Evolutionary conservation across 2,888 invertebrate genomes (phyloP).

Genomic region (Baronia brevicornis): DNA sequence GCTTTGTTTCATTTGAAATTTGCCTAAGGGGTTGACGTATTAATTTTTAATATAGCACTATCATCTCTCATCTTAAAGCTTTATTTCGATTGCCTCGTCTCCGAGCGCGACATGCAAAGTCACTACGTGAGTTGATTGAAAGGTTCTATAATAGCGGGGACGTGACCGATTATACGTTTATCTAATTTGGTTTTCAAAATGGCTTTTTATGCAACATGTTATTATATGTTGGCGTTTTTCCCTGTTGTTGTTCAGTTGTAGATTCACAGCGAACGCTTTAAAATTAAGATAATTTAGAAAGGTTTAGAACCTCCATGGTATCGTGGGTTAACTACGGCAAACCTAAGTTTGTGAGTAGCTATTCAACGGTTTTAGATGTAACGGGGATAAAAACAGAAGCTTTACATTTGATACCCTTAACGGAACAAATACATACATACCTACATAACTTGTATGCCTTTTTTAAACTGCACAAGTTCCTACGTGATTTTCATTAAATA

Average conservation of each 20-base stretch:
- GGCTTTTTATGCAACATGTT: constrained; percentile 34
- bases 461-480: too few relatives aligned
- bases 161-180: constrained; percentile 54
- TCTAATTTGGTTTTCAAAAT: constrained; percentile 51
- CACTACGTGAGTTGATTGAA: constrained; percentile 46
- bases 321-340: too few relatives aligned
- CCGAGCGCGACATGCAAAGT: constrained; percentile 18
- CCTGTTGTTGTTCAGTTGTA: constrained; percentile 27
- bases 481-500: too few relatives aligned
- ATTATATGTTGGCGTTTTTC: constrained; percentile 40
- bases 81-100: constrained; percentile 14
- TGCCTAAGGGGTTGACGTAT: too few relatives aligned
- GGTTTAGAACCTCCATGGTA: too few relatives aligned
- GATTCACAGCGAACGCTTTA: constrained; percentile 25
- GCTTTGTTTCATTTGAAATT: too few relatives aligned
- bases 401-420: too few relatives aligned
- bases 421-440: too few relatives aligned
- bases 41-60: background rate
- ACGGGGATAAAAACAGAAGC: too few relatives aligned
- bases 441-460: too few relatives aligned
- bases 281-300: background rate
- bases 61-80: constrained; percentile 5
- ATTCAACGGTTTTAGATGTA: too few relatives aligned
- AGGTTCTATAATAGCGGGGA: constrained; percentile 43
- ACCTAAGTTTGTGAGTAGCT: too few relatives aligned